Evolutionary conservation across 2,888 invertebrate genomes (phyloP).

Genomic region (Caenorhabditis sulstoni): DNA sequence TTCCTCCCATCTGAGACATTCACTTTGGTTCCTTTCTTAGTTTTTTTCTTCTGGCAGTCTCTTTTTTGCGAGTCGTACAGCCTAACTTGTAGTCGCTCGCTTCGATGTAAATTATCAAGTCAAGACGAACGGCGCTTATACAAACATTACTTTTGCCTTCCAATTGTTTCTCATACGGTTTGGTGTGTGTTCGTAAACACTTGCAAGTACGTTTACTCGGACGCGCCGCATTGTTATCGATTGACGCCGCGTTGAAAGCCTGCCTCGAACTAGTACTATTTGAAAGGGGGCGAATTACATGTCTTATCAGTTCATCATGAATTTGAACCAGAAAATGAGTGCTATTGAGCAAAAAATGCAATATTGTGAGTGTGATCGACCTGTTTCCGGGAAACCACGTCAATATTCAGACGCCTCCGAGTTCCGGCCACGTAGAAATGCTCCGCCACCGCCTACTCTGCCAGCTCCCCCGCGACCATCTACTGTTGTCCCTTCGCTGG

Average conservation of each 20-base stretch:
- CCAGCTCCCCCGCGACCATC: slow-evolving; percentile 15
- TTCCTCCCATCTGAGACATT: slow-evolving; percentile 9
- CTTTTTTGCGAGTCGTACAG: slow-evolving; percentile 8
- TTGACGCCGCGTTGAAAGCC: not conserved
- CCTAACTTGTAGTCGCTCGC: not conserved
- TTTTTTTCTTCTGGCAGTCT: not conserved
- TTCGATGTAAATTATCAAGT: slow-evolving; percentile 22
- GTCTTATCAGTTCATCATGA: slow-evolving; percentile 6
- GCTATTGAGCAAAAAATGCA: slow-evolving; percentile 18
- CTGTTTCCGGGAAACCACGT: not conserved
- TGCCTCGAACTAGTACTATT: slow-evolving; percentile 8
- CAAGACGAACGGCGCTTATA: not conserved
- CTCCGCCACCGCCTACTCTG: slow-evolving; percentile 21
- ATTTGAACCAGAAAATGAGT: slow-evolving; percentile 19
- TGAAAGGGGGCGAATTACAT: not conserved
- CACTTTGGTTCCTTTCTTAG: not conserved
- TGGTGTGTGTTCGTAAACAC: slow-evolving; percentile 37
- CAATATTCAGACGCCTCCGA: slow-evolving; percentile 35
- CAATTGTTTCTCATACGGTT: slow-evolving; percentile 37
- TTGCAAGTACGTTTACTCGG: slow-evolving; percentile 39
- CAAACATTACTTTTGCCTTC: slow-evolving; percentile 37
- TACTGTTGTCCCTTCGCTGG: not conserved
- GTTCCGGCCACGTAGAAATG: slow-evolving; percentile 45
- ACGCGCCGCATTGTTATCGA: slow-evolving; percentile 7
- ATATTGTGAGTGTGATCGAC: slow-evolving; percentile 16